Base-by-base conservation (phyloP, 2,888 invertebrate species). In the Dusona sp. region DNA sequence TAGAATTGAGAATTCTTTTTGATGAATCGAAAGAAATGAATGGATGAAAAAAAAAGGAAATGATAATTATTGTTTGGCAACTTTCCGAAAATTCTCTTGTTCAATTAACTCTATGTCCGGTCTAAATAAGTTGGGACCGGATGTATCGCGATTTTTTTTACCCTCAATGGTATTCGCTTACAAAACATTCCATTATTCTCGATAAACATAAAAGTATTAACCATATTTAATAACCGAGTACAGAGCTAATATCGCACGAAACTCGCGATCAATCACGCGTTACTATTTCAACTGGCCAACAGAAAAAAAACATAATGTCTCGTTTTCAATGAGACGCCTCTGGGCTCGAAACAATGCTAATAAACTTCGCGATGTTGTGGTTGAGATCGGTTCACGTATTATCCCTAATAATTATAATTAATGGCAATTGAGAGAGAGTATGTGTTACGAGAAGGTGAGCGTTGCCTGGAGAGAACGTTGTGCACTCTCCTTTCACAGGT, bases 401-500 rank as follows among this genome's bases (percentile, higher is more conserved):
- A 84, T 84, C 67, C 78, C 61, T 78, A 86, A 86, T 86, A 84
- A 86, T 84, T 78, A 78, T 80, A 84, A 86, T 86, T 86, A 86
- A 83, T 83, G 72, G 83, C 83, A 80, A 83, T 83, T 65, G 72
- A 65, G 80, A 80, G 75, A 45, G 64, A 29, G 29, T 45, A 48
- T 57, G 36, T 80, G 77, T 33, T 51, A 72, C 72, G 70, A 72
- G 65, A 74, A 77, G 86, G 67, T 75, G 64, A 83, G 61, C 70
- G 79, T 65, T 70, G 77, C 75, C 68, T 33, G 57, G 79, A 29
- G 57, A 77, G 65, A 75, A 77, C 51, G 61, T 61, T 61, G 61
- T 48, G 48, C 33, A 70, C 54, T 81, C 67, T 82, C 61, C 54
- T 57, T 68, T 78, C 61, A 48, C 54, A 70, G 83, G 68, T 67